Evolutionary conservation across 2,797 vertebrate genomes (phyloP).

Genomic region (Cebuella pygmaea): DNA sequence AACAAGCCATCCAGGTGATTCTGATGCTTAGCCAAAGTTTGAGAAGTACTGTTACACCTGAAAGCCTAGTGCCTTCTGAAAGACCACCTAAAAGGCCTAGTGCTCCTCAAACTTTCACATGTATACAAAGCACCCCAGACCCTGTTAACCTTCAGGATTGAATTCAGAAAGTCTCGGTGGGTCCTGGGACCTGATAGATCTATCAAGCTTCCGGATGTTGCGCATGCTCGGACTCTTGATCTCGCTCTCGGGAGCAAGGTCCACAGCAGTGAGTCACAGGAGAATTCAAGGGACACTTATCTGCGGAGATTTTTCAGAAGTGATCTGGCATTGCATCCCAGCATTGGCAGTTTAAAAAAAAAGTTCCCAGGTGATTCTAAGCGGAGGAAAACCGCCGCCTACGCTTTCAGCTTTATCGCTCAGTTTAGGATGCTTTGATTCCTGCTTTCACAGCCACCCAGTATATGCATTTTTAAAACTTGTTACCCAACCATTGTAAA

Average conservation of each 20-base stretch:
- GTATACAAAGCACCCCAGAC: background rate
- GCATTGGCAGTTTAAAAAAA: background rate
- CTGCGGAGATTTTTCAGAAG: background rate
- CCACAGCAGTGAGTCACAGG: background rate
- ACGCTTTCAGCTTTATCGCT: background rate
- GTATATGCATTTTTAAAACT: background rate
- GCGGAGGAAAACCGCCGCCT: background rate
- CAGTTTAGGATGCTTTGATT: background rate
- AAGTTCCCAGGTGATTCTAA: background rate
- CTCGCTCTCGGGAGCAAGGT: background rate
- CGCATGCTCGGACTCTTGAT: background rate
- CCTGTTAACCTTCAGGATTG: background rate
- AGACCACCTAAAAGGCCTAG: background rate
- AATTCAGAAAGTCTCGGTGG: background rate
- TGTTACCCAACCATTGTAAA: background rate
- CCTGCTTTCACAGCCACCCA: background rate
- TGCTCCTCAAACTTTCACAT: background rate
- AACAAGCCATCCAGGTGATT: background rate
- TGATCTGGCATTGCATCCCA: background rate
- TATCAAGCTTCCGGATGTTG: background rate
- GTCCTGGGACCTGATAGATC: background rate
- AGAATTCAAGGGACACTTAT: background rate
- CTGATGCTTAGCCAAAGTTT: background rate
- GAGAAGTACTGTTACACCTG: background rate
- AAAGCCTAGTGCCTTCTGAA: background rate